A percentile compares a stretch with the other conserved stretches of the same genome.
phyloP scores from a whole-genome alignment of 2,888 invertebrate species.

The Onchidella celtica region DNA sequence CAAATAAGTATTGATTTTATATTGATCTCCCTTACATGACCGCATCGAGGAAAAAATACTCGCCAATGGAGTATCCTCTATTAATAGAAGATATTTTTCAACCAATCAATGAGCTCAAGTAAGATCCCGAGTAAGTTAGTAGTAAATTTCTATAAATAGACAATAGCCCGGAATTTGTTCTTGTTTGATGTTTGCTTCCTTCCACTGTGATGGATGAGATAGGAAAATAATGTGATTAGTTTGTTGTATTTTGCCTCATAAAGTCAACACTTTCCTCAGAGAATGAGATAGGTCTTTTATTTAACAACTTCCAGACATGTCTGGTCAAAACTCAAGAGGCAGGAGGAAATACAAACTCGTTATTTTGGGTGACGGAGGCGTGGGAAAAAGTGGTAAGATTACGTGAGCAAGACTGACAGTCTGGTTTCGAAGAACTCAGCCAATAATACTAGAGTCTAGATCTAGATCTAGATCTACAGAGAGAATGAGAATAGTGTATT shows the following conservation, averaged over 20 bases:
- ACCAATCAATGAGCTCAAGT: conserved; percentile 45
- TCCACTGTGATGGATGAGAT: too few species aligned
- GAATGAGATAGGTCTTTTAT: too few species aligned
- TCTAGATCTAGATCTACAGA: too few species aligned
- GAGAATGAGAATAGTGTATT: too few species aligned
- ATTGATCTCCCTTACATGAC: too few species aligned
- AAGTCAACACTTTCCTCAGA: too few species aligned
- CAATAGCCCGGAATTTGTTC: conserved; percentile 29
- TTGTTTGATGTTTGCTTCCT: not conserved
- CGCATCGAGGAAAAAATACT: not conserved
- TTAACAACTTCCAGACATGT: conserved; percentile 30
- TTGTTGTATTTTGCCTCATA: too few species aligned
- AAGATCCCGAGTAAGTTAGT: conserved; percentile 29
- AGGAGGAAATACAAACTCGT: conserved; percentile 88
- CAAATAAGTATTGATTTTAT: too few species aligned
- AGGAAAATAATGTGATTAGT: too few species aligned
- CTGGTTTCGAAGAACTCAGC: too few species aligned
- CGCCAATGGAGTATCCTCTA: conserved; percentile 21
- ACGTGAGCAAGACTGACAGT: too few species aligned
- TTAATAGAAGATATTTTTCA: conserved; percentile 10
- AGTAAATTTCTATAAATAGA: conserved; percentile 47
- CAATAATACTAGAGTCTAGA: too few species aligned
- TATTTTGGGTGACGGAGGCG: conserved; percentile 94
- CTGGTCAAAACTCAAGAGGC: conserved; percentile 39
- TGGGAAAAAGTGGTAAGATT: conserved; percentile 90